These are phyloP conservation scores for zebrafish (Danio rerio) DNA, from an alignment of 2,113 vertebrate species.

Conservation along the genomic window GRCz12tu NC_133181.1:42144501-42145000, in stretches of 20 bases:
- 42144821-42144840: too few species aligned
- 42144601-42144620: neutral
- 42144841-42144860: too few species aligned
- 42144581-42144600: neutral
- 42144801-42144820: too few species aligned
- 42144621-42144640: neutral
- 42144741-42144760: neutral
- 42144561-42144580: neutral
- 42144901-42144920: too few species aligned
- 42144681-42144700: neutral
- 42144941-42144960: too few species aligned
- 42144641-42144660: neutral
- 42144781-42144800: too few species aligned
- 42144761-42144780: neutral
- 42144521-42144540: conserved; percentile 36
- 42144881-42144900: too few species aligned
- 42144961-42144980: too few species aligned
- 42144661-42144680: neutral
- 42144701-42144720: neutral
- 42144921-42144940: too few species aligned
- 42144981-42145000: too few species aligned
- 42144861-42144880: too few species aligned
- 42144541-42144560: conserved; percentile 26
- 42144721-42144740: neutral
- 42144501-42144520: conserved; percentile 9